A percentile compares a stretch with the other conserved stretches of the same genome.
These are phyloP conservation scores for Meta bourneti DNA, from an alignment of 2,888 invertebrate species.

Conservation along the genomic window DNA sequence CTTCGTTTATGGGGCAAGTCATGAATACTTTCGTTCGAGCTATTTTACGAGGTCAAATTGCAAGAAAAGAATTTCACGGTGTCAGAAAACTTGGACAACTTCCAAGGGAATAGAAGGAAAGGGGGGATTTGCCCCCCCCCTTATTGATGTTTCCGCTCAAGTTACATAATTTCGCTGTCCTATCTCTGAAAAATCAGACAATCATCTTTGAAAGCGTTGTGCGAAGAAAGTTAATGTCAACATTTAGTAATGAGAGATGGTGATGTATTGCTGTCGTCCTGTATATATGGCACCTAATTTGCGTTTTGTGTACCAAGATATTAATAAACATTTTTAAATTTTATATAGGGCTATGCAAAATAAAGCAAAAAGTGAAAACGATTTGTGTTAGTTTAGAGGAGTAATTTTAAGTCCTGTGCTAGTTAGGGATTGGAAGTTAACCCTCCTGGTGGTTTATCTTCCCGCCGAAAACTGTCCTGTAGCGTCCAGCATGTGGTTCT, in stretches of 20 bases:
- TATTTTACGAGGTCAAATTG: constrained; percentile 62
- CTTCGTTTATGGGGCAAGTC: constrained; percentile 28
- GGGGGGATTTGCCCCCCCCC: not conserved
- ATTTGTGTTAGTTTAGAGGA: too few relatives aligned
- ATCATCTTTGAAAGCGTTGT: constrained; percentile 1
- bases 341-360: too few relatives aligned
- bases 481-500: too few relatives aligned
- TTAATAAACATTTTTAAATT: too few relatives aligned
- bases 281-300: not conserved
- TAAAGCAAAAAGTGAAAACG: too few relatives aligned
- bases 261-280: not conserved
- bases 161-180: constrained; percentile 41
- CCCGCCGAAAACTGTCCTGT: too few relatives aligned
- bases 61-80: constrained; percentile 48
- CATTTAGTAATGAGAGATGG: not conserved
- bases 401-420: too few relatives aligned
- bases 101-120: constrained; percentile 33
- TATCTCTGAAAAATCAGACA: constrained; percentile 24
- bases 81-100: constrained; percentile 53
- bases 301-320: not conserved
- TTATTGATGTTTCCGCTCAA: constrained; percentile 46
- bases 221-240: not conserved
- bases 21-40: constrained; percentile 46
- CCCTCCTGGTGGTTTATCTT: too few relatives aligned
- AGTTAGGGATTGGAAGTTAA: too few relatives aligned